phyloP scores from a whole-genome alignment of 2,113 vertebrate species.

The Rattus rattus region DNA sequence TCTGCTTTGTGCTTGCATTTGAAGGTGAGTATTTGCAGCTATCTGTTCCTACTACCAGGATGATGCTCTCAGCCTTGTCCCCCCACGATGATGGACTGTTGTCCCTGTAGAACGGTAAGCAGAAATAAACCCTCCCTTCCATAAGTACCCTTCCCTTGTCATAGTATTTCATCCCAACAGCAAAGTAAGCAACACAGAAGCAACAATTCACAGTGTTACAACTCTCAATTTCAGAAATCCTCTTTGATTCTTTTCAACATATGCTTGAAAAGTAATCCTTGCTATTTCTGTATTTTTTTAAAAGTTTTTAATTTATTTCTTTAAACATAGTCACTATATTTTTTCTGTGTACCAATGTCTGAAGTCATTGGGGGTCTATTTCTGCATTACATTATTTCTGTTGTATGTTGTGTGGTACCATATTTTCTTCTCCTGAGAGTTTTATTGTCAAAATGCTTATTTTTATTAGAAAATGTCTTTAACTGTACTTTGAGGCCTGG shows the following conservation, averaged over 20 bases:
- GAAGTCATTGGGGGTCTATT: neutral
- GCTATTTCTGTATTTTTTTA: neutral
- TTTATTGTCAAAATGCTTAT: constrained; percentile 3
- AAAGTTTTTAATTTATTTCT: constrained; percentile 8
- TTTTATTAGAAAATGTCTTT: constrained; percentile 33
- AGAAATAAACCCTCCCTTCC: neutral
- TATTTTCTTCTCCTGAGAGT: neutral
- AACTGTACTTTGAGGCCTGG: neutral
- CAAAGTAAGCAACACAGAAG: neutral
- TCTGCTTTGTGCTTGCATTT: neutral
- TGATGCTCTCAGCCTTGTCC: neutral
- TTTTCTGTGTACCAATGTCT: constrained; percentile 6
- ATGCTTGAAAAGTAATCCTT: neutral
- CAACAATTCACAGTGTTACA: neutral
- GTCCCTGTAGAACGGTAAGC: neutral
- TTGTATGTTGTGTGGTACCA: neutral
- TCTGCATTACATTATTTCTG: constrained; percentile 11
- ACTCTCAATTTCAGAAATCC: constrained; percentile 14
- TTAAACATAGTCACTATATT: constrained; percentile 8
- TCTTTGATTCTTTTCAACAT: neutral
- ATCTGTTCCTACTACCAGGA: neutral
- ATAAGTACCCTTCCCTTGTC: neutral
- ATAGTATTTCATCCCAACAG: neutral
- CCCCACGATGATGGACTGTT: neutral
- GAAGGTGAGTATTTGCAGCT: neutral